Conservation (phyloP, 2,113 vertebrate species). For the Pheucticus melanocephalus region DNA sequence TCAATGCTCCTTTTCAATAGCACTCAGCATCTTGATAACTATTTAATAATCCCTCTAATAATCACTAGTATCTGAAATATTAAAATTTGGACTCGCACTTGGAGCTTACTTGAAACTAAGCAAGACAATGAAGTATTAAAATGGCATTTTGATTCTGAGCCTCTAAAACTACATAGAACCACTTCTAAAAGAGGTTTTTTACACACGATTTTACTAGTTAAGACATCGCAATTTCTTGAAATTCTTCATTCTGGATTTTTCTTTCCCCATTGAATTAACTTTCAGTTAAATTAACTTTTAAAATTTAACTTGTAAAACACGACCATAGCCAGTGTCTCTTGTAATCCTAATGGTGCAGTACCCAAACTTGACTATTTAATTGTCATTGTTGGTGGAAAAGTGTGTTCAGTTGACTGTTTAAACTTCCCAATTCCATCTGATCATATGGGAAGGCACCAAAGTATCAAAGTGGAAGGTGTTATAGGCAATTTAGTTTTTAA, state of each 20-base stretch:
- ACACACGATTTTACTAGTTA: rapidly evolving
- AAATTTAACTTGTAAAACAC: neutral
- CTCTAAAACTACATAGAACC: neutral
- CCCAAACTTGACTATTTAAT: neutral
- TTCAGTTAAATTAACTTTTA: neutral
- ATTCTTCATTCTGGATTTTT: neutral
- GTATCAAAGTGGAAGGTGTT: slow-evolving; percentile 9
- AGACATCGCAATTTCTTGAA: neutral
- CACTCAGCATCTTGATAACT: neutral
- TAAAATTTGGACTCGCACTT: neutral
- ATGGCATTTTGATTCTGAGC: neutral
- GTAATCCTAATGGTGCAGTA: neutral
- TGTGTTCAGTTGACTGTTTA: neutral
- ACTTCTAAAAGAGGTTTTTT: neutral
- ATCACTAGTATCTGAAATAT: neutral
- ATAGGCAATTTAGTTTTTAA: slow-evolving; percentile 20
- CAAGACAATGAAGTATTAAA: neutral
- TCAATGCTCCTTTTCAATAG: neutral
- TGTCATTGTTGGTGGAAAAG: neutral
- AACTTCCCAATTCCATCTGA: neutral
- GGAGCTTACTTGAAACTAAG: neutral
- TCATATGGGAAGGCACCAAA: neutral
- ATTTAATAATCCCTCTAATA: neutral
- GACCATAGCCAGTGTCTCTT: neutral
- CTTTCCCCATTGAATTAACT: neutral